Evolutionary conservation across 2,113 vertebrate genomes (phyloP).

Genomic region (Abramis brama): DNA sequence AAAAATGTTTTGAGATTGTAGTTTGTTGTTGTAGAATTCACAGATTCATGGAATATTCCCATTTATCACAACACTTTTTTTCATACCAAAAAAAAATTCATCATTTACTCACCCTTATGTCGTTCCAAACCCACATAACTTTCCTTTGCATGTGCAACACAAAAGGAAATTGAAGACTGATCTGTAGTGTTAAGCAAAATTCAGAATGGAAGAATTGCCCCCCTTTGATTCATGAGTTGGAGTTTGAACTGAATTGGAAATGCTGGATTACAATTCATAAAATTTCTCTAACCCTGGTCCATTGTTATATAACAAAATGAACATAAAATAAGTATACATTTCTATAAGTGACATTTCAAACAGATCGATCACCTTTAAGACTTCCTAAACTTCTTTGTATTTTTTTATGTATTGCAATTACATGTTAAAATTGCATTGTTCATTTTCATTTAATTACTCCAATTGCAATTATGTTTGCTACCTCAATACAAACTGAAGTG

Average conservation of each 20-base stretch:
- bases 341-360: background rate
- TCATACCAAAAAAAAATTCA: background rate
- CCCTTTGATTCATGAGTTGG: background rate
- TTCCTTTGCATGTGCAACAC: background rate
- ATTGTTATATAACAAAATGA: background rate
- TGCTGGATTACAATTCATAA: background rate
- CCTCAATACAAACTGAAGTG: background rate
- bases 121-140: background rate
- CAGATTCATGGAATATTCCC: slow-evolving; percentile 22
- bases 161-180: background rate
- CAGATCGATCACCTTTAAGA: background rate
- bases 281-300: background rate
- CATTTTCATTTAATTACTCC: background rate
- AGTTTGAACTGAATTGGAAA: background rate
- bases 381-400: background rate
- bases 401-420: background rate
- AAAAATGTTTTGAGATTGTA: slow-evolving; percentile 22
- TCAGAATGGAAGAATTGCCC: background rate
- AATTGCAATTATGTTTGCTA: background rate
- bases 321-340: background rate
- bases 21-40: slow-evolving; percentile 13
- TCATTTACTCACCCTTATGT: background rate
- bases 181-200: background rate
- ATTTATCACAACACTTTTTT: background rate
- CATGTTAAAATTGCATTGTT: background rate